phyloP scores from a whole-genome alignment of 2,888 invertebrate species.

The Loripinus fragilis region DNA sequence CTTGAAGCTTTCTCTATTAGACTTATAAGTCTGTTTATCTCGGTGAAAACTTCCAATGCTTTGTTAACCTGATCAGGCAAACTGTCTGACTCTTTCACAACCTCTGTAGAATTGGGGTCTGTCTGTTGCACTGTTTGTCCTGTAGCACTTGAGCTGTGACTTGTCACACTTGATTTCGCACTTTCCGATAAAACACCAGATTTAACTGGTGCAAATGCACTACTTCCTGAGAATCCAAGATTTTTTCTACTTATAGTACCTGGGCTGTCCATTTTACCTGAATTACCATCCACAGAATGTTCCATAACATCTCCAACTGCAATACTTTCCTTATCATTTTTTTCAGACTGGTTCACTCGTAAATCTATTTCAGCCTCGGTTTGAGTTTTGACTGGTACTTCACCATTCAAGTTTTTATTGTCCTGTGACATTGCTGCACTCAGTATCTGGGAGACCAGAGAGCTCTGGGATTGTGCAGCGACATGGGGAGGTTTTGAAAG shows the following conservation, averaged over 20 bases:
- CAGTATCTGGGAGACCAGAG: constrained; percentile 52
- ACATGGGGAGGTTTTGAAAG: constrained; percentile 8
- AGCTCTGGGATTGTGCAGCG: constrained; percentile 23
- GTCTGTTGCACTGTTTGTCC: background rate
- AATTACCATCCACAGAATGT: background rate
- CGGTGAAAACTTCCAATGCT: constrained; percentile 53
- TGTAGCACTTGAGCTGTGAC: background rate
- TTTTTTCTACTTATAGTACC: constrained; percentile 45
- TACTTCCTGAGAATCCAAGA: constrained; percentile 52
- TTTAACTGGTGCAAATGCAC: constrained; percentile 65
- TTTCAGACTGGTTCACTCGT: background rate
- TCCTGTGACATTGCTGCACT: constrained; percentile 36
- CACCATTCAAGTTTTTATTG: background rate
- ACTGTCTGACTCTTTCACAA: constrained; percentile 22
- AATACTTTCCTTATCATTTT: background rate
- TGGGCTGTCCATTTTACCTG: constrained; percentile 39
- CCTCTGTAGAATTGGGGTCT: background rate
- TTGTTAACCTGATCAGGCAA: constrained; percentile 43
- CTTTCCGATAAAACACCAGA: constrained; percentile 18
- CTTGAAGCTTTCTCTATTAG: constrained; percentile 67
- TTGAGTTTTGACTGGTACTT: background rate
- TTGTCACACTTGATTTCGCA: background rate
- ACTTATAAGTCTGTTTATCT: constrained; percentile 57
- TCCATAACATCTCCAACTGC: background rate
- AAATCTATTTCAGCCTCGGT: background rate